Percentiles rank a stretch among this genome's conserved stretches.
These are phyloP conservation scores for Cariama cristata DNA, from an alignment of 2,113 vertebrate genomes.

Conservation along the genomic window DNA sequence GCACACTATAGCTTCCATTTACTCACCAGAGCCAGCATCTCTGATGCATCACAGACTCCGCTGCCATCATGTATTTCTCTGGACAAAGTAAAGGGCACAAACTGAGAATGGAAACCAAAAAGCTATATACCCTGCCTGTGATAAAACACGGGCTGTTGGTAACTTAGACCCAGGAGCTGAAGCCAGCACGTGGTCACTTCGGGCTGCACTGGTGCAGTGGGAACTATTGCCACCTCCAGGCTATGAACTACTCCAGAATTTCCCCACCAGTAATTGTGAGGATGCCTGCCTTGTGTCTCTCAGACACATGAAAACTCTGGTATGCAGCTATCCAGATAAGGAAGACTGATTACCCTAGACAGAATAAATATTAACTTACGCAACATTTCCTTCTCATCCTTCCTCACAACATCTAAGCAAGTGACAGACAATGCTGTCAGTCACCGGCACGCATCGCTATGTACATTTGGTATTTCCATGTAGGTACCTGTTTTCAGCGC, in stretches of 20 bases:
- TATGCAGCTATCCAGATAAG: neutral
- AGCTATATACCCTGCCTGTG: neutral
- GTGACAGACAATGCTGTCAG: neutral
- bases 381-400: neutral
- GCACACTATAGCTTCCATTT: neutral
- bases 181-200: neutral
- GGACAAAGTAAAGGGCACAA: neutral
- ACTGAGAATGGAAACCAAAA: neutral
- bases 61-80: neutral
- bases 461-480: neutral
- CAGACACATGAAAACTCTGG: neutral
- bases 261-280: neutral
- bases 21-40: neutral
- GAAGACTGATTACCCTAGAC: neutral
- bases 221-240: neutral
- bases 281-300: neutral
- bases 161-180: neutral
- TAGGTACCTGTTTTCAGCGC: neutral
- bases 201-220: neutral
- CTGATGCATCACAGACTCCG: neutral
- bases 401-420: neutral
- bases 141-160: neutral
- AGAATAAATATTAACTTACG: neutral
- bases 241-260: neutral
- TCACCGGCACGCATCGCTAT: rapidly evolving